Evolutionary conservation across 2,797 vertebrate species (phyloP).

Genomic region (Hoplostethus mediterraneus): DNA sequence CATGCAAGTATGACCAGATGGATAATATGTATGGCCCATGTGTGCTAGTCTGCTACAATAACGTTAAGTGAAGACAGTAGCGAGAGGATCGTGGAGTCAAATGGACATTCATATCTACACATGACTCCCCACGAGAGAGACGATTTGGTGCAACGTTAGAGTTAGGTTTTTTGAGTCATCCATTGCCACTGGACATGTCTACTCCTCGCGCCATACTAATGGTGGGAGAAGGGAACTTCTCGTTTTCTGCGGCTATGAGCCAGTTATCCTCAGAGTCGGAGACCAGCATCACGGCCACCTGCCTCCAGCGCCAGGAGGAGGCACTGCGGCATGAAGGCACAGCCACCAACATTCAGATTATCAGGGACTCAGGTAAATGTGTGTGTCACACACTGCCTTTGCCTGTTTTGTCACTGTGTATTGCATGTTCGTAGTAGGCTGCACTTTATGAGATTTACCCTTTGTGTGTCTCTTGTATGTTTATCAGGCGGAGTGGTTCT

Average conservation of each 20-base stretch:
- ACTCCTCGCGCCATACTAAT: constrained; percentile 82
- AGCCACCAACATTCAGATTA: constrained; percentile 78
- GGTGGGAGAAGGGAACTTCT: constrained; percentile 97
- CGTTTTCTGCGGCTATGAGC: constrained; percentile 87
- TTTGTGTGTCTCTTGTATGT: constrained; percentile 1
- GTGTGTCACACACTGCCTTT: neutral
- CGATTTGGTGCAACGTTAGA: neutral
- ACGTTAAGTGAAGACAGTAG: neutral
- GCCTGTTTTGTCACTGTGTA: neutral
- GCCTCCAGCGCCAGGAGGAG: constrained; percentile 83
- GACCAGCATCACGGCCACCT: constrained; percentile 87
- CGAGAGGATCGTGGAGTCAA: neutral
- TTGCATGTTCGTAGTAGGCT: neutral
- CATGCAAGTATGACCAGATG: neutral
- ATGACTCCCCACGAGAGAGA: neutral
- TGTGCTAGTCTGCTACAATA: neutral
- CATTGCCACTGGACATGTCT: constrained; percentile 54
- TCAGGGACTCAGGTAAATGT: constrained; percentile 86
- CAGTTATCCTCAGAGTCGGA: constrained; percentile 40
- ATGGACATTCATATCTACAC: constrained; percentile 8
- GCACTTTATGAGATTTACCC: neutral
- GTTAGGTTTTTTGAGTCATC: neutral
- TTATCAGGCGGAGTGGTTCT: constrained; percentile 86
- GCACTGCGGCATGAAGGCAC: constrained; percentile 75
- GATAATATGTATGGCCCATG: neutral